A percentile compares a stretch with the other conserved stretches of the same genome.
Conservation (phyloP, 1,140 invertebrate genomes). For the Drosophila pectinifera region DNA sequence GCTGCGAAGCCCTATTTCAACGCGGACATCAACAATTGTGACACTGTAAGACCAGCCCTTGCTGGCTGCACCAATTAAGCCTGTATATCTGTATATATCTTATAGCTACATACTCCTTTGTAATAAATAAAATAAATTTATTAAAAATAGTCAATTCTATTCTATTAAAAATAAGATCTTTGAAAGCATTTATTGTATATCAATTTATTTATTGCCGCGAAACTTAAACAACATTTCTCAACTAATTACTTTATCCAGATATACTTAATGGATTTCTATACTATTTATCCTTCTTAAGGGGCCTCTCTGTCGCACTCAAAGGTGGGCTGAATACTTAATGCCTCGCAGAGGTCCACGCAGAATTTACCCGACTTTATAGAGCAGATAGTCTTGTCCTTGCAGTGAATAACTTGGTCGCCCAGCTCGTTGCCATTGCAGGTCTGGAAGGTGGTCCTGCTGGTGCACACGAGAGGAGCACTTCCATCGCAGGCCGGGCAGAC, state of each 20-base stretch:
- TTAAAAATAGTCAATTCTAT: no score
- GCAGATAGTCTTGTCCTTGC: constrained; percentile 57
- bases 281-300: neutral
- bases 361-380: constrained; percentile 44
- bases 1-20: constrained; percentile 45
- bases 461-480: constrained; percentile 53
- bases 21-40: constrained; percentile 28
- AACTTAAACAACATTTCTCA: neutral
- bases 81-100: neutral
- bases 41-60: constrained; percentile 20
- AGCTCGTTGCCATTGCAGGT: constrained; percentile 40
- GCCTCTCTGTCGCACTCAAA: constrained; percentile 42
- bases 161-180: no score
- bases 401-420: constrained; percentile 13
- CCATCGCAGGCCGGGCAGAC: constrained; percentile 51
- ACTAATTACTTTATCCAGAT: no score
- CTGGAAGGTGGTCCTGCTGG: constrained; percentile 64
- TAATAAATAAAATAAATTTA: neutral
- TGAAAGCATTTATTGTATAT: no score
- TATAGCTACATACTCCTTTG: neutral
- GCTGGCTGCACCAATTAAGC: constrained; percentile 37
- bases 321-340: neutral
- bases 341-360: constrained; percentile 59
- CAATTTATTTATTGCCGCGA: neutral
- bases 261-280: no score